These are phyloP conservation scores for Bombycilla garrulus DNA, from an alignment of 2,113 vertebrate species.

Conservation along the genomic window DNA sequence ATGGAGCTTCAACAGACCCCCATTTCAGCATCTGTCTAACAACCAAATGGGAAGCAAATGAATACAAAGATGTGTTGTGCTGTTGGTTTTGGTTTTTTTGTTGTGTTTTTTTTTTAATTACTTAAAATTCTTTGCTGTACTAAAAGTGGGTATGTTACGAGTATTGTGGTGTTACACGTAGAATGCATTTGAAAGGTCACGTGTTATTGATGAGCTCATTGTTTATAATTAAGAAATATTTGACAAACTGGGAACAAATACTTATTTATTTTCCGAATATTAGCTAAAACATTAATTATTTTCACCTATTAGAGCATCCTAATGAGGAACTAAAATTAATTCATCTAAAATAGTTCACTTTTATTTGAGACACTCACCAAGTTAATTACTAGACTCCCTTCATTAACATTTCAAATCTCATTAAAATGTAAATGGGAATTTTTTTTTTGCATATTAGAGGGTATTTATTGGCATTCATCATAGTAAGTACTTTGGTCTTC, in stretches of 20 bases:
- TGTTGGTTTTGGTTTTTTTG: neutral
- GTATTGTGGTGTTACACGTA: neutral
- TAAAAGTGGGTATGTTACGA: neutral
- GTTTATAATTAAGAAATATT: slow-evolving; percentile 40
- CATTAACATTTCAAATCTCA: slow-evolving; percentile 71
- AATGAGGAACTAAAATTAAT: slow-evolving; percentile 61
- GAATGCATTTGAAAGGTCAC: neutral
- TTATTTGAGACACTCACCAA: slow-evolving; percentile 32
- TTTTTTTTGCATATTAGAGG: slow-evolving; percentile 25
- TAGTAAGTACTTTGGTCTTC: slow-evolving; percentile 31
- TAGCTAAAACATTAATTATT: slow-evolving; percentile 63
- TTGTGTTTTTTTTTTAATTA: fast-evolving
- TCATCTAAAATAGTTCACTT: slow-evolving; percentile 59
- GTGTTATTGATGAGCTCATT: neutral
- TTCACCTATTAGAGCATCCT: slow-evolving; percentile 42
- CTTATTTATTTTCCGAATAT: slow-evolving; percentile 48
- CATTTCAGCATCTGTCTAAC: neutral
- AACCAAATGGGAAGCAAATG: neutral
- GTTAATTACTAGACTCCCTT: slow-evolving; percentile 59
- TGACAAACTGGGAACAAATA: slow-evolving; percentile 35
- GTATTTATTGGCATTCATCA: slow-evolving; percentile 55
- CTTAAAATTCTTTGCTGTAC: neutral
- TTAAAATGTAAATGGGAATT: slow-evolving; percentile 66
- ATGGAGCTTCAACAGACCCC: neutral
- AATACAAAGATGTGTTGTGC: neutral